Evolutionary conservation across 2,113 vertebrate species (phyloP).

Genomic region (Psilopogon haemacephalus): DNA sequence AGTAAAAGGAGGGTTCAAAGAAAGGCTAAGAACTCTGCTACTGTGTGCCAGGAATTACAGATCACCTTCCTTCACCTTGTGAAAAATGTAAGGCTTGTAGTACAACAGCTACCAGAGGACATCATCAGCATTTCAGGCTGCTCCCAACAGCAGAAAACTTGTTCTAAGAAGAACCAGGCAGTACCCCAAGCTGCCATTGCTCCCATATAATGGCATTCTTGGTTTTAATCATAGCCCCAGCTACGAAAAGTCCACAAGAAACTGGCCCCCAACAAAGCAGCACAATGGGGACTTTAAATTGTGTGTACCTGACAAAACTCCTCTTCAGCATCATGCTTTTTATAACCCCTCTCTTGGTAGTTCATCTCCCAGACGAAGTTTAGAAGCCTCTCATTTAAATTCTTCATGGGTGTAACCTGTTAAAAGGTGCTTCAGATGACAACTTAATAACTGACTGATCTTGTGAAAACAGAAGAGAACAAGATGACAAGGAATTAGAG

Average conservation of each 20-base stretch:
- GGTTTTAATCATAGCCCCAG: not conserved
- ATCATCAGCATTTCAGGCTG: not conserved
- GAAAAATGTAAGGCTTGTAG: not conserved
- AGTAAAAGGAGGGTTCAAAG: not conserved
- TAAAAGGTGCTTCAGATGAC: slow-evolving; percentile 44
- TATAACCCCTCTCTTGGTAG: not conserved
- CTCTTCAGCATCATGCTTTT: not conserved
- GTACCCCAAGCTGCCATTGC: not conserved
- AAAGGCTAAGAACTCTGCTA: not conserved
- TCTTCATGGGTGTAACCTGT: slow-evolving; percentile 5
- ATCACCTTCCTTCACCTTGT: accelerated
- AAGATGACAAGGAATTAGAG: slow-evolving; percentile 39
- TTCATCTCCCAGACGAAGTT: slow-evolving; percentile 2
- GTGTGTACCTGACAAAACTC: not conserved
- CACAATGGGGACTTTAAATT: not conserved
- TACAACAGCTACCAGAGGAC: not conserved
- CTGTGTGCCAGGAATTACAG: not conserved
- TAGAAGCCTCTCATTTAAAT: slow-evolving; percentile 16
- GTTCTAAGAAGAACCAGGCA: not conserved
- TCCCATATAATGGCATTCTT: not conserved
- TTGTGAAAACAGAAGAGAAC: slow-evolving; percentile 39
- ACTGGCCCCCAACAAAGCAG: not conserved
- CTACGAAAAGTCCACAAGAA: not conserved
- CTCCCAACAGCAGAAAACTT: not conserved
- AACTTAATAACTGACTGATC: slow-evolving; percentile 53